These are phyloP conservation scores for Mayetiola destructor DNA, from an alignment of 2,888 invertebrate species.

Conservation along the genomic window DNA sequence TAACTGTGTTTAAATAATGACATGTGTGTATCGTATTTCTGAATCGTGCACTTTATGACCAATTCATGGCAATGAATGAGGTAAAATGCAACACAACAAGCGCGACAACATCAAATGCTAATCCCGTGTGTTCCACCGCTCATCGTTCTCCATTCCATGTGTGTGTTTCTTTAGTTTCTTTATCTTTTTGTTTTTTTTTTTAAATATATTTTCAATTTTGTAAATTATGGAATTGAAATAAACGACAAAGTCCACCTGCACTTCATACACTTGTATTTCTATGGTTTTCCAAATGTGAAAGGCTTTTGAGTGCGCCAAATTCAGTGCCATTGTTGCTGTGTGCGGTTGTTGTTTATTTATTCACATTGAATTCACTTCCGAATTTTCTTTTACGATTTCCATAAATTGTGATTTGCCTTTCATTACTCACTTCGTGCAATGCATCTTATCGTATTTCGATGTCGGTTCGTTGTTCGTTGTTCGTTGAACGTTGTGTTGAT, in stretches of 20 bases:
- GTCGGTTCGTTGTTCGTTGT: neutral
- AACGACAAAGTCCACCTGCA: neutral
- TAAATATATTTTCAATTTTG: too few relatives aligned
- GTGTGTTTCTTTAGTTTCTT: too few relatives aligned
- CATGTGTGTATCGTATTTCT: neutral
- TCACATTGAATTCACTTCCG: neutral
- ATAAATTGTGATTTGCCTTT: neutral
- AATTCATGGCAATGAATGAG: too few relatives aligned
- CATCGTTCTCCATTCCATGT: too few relatives aligned
- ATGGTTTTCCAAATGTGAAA: neutral
- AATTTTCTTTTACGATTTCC: neutral
- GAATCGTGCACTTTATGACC: neutral
- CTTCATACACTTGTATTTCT: neutral
- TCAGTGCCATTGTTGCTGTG: neutral
- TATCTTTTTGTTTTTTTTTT: too few relatives aligned
- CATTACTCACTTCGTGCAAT: neutral
- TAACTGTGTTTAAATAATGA: neutral
- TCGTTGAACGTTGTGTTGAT: too few relatives aligned
- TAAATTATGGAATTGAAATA: too few relatives aligned
- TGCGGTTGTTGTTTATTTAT: neutral
- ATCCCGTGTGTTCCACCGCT: too few relatives aligned
- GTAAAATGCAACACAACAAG: too few relatives aligned
- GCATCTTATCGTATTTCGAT: neutral
- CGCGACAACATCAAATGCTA: too few relatives aligned
- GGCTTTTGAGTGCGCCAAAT: neutral